Percentiles rank a stretch among this genome's conserved stretches.
Conservation (phyloP, 2,113 vertebrate genomes). For the Nesogale talazaci region DNA sequence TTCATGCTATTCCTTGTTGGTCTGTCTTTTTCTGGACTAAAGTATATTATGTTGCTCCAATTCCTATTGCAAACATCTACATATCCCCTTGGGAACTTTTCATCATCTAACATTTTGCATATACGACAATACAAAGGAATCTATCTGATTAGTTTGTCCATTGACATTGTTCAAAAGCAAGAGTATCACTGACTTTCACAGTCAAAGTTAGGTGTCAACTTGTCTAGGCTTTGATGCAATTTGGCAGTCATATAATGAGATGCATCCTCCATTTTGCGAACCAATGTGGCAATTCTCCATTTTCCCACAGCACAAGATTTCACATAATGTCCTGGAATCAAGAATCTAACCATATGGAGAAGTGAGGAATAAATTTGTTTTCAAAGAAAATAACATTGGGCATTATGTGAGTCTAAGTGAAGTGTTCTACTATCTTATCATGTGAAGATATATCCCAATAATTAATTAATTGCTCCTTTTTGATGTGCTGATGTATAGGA, state of each 20-base stretch:
- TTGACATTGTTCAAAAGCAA: background rate
- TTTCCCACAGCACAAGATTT: background rate
- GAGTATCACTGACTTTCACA: background rate
- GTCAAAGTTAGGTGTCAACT: background rate
- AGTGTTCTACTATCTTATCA: background rate
- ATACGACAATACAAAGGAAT: background rate
- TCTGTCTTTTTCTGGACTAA: conserved; percentile 2
- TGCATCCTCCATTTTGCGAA: background rate
- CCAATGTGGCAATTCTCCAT: background rate
- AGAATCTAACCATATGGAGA: background rate
- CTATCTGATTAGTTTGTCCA: background rate
- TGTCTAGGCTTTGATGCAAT: background rate
- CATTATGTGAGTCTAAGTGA: background rate
- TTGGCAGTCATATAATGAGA: no score
- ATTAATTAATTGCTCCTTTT: background rate
- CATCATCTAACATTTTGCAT: background rate
- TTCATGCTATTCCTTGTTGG: background rate
- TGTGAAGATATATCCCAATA: background rate
- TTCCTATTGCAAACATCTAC: background rate
- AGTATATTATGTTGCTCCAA: background rate
- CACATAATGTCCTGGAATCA: background rate
- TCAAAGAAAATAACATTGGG: background rate
- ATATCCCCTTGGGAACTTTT: background rate
- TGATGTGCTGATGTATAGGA: background rate
- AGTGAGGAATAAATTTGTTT: background rate